A percentile compares a stretch with the other conserved stretches of the same genome.
Evolutionary conservation across 2,797 vertebrate species (phyloP).

Genomic region (Diplodus puntazzo): DNA sequence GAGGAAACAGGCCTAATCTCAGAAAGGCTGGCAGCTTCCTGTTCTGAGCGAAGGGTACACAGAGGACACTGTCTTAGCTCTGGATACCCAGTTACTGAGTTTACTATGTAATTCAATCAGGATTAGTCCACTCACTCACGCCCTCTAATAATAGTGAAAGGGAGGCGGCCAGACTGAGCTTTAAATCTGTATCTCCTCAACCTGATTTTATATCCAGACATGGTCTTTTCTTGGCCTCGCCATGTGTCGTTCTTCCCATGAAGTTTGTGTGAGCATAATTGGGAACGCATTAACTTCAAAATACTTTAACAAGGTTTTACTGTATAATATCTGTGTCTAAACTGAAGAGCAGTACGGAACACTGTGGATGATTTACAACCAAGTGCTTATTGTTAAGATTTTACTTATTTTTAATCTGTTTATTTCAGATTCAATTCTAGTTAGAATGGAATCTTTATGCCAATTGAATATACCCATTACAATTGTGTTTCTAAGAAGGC

Average conservation of each 20-base stretch:
- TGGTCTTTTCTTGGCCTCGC: background rate
- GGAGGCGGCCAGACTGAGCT: constrained; percentile 37
- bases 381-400: background rate
- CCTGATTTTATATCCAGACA: constrained; percentile 41
- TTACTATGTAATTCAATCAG: constrained; percentile 83
- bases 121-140: constrained; percentile 72
- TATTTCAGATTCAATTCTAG: no score
- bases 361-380: background rate
- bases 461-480: background rate
- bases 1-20: constrained; percentile 88
- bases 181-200: constrained; percentile 50
- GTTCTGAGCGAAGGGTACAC: constrained; percentile 81
- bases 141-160: constrained; percentile 71
- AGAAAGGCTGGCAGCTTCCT: constrained; percentile 88
- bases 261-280: background rate
- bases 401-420: no score
- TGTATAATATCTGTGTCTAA: background rate
- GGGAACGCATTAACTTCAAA: background rate
- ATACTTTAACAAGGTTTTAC: background rate
- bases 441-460: no score
- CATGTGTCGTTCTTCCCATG: background rate
- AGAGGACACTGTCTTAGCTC: constrained; percentile 81
- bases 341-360: background rate
- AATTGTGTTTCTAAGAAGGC: constrained; percentile 4
- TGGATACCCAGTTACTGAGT: constrained; percentile 68